Evolutionary conservation across 2,113 vertebrate species (phyloP).

Genomic region (Catharus fuscescens): DNA sequence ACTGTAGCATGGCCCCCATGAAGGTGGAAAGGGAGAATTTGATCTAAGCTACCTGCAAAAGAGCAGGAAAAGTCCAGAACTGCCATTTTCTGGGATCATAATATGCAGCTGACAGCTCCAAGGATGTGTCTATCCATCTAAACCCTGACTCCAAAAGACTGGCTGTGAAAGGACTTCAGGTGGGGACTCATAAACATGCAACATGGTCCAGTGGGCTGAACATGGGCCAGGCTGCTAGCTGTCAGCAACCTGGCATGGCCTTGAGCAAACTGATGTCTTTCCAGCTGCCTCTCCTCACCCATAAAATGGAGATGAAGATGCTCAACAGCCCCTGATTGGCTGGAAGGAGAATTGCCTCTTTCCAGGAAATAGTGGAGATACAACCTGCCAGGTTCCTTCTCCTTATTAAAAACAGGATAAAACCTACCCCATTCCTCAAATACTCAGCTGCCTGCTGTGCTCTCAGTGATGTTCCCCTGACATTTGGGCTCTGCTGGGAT

Average conservation of each 20-base stretch:
- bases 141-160: neutral
- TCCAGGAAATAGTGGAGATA: neutral
- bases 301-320: constrained; percentile 10
- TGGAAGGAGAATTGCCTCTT: constrained; percentile 1
- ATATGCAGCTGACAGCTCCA: neutral
- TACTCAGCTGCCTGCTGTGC: neutral
- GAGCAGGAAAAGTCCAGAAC: neutral
- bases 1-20: neutral
- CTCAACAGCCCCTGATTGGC: neutral
- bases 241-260: neutral
- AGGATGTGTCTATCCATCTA: neutral
- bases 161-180: neutral
- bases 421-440: neutral
- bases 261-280: neutral
- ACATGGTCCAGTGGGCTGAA: neutral
- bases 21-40: neutral
- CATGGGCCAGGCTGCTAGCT: neutral
- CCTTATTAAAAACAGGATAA: neutral
- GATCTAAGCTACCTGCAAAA: neutral
- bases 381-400: neutral
- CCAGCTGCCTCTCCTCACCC: neutral
- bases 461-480: neutral
- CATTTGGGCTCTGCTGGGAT: neutral
- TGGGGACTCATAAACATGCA: neutral
- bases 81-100: neutral